These are phyloP conservation scores for Crotalus horridus DNA, from an alignment of 2,113 vertebrate genomes.

Conservation along the genomic window DNA sequence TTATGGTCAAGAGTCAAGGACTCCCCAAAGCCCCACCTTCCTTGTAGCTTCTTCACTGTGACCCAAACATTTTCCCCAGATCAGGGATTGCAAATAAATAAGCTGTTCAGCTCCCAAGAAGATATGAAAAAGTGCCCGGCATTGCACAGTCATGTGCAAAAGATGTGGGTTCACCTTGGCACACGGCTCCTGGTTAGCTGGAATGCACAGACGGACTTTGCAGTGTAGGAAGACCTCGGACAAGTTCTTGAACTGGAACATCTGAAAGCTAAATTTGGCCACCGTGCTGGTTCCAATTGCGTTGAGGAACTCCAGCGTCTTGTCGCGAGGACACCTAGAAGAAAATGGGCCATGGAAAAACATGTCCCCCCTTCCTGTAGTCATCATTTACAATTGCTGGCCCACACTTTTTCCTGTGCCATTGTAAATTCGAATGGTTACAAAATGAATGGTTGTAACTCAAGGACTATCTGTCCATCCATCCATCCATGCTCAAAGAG, in stretches of 20 bases:
- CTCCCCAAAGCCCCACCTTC: neutral
- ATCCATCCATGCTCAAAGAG: neutral
- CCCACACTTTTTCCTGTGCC: no score
- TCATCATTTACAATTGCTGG: no score
- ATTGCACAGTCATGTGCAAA: no score
- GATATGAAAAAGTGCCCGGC: neutral
- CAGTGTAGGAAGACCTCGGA: conserved; percentile 62
- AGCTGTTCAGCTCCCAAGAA: neutral
- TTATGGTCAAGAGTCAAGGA: no score
- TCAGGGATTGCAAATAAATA: neutral
- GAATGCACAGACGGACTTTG: conserved; percentile 56
- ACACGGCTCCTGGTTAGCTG: conserved; percentile 19
- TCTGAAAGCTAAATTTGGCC: conserved; percentile 67
- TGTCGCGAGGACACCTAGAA: conserved; percentile 55
- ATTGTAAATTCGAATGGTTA: no score
- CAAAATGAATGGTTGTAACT: no score
- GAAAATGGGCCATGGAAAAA: no score
- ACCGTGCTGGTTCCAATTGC: conserved; percentile 40
- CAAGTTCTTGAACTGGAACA: conserved; percentile 62
- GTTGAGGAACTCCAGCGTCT: conserved; percentile 47
- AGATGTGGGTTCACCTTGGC: conserved; percentile 45
- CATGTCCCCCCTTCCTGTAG: no score
- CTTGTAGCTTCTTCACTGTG: neutral
- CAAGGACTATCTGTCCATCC: no score
- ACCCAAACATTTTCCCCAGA: neutral